phyloP scores from a whole-genome alignment of 2,113 vertebrate genomes.

The Sarotherodon lohbergeri region DNA sequence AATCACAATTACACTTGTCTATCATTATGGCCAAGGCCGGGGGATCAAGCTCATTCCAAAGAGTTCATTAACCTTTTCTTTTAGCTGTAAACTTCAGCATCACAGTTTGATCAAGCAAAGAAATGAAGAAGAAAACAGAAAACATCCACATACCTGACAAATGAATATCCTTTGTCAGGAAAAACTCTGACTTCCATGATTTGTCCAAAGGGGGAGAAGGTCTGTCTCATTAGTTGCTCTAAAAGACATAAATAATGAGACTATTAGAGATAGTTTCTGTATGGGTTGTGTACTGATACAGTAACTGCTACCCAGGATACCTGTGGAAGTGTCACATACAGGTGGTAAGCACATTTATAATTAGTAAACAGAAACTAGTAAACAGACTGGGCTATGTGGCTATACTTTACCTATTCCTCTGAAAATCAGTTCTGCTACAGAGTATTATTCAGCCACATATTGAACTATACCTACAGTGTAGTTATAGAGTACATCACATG shows the following conservation, averaged over 20 bases:
- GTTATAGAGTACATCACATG: neutral
- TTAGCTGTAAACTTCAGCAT: neutral
- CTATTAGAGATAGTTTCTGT: neutral
- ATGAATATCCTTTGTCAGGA: slow-evolving; percentile 98
- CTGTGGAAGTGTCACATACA: neutral
- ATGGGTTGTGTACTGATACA: neutral
- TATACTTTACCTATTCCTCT: neutral
- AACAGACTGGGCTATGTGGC: neutral
- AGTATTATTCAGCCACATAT: neutral
- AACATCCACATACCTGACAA: slow-evolving; percentile 79
- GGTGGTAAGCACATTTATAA: neutral
- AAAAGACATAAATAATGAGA: slow-evolving; percentile 19
- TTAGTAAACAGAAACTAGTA: neutral
- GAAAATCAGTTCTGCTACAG: neutral
- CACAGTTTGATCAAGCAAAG: neutral
- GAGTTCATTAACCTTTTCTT: neutral
- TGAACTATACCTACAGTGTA: neutral
- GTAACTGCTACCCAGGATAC: neutral
- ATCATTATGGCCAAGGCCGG: rapidly evolving
- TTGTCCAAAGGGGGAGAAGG: slow-evolving; percentile 94
- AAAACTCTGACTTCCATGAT: slow-evolving; percentile 98
- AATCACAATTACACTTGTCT: neutral
- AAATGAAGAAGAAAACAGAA: neutral
- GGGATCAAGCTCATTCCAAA: neutral
- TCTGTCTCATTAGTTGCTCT: slow-evolving; percentile 99